A percentile compares a stretch with the other conserved stretches of the same genome.
Conservation (phyloP, 2,888 invertebrate species). For the Xylocampa areola region DNA sequence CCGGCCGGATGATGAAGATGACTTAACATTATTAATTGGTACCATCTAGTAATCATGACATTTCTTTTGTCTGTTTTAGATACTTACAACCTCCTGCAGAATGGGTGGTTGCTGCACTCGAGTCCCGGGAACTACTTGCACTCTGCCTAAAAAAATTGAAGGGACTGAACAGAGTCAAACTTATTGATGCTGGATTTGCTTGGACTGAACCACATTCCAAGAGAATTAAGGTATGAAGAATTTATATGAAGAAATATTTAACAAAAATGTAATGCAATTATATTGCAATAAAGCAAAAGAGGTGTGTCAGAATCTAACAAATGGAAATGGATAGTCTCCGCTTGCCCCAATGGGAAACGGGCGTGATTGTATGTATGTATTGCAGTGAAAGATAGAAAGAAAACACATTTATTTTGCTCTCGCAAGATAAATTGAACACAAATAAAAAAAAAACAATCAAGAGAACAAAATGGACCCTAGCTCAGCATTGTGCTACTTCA, state of each 20-base stretch:
- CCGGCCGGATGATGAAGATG: too few relatives aligned
- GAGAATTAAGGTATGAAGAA: constrained; percentile 94
- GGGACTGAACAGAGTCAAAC: constrained; percentile 95
- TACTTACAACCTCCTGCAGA: constrained; percentile 97
- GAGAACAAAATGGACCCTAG: too few relatives aligned
- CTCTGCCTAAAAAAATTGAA: constrained; percentile 98
- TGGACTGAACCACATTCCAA: constrained; percentile 99
- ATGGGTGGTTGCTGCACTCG: constrained; percentile 96
- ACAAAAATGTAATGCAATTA: constrained; percentile 9
- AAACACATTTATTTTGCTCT: too few relatives aligned
- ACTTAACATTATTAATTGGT: too few relatives aligned
- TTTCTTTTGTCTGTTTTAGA: constrained; percentile 69
- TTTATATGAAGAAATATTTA: neutral
- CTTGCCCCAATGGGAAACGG: too few relatives aligned
- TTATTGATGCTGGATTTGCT: constrained; percentile 98
- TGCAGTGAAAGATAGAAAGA: too few relatives aligned
- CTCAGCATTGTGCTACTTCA: too few relatives aligned
- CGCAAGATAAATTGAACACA: too few relatives aligned
- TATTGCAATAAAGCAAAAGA: neutral
- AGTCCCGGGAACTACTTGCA: constrained; percentile 96
- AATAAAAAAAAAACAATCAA: too few relatives aligned
- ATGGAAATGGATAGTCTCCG: too few relatives aligned
- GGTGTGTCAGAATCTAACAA: too few relatives aligned
- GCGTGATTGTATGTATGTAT: too few relatives aligned
- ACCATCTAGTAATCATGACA: neutral